These are phyloP conservation scores for Amblyjoppa proteus DNA, from an alignment of 2,888 invertebrate genomes.

Conservation along the genomic window DNA sequence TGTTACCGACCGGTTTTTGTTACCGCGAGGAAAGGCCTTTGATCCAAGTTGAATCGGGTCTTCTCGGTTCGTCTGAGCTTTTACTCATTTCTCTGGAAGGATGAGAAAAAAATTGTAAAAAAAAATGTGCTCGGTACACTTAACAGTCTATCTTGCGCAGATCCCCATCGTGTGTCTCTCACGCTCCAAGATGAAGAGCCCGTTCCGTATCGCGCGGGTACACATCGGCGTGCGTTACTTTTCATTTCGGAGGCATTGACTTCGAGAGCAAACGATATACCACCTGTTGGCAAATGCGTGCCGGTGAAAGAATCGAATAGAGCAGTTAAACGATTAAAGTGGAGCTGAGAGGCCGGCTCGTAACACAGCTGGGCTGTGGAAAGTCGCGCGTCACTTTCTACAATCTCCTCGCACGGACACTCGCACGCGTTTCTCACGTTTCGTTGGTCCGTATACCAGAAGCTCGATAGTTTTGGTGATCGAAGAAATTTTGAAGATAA, in stretches of 20 bases:
- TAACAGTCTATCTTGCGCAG: background rate
- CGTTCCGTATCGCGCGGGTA: background rate
- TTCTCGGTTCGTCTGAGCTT: background rate
- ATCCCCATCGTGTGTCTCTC: background rate
- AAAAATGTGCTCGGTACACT: background rate
- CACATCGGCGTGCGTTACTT: conserved; percentile 17
- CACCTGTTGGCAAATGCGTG: conserved; percentile 30
- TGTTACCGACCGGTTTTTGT: too few relatives aligned
- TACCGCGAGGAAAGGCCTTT: background rate
- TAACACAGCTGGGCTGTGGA: conserved; percentile 53
- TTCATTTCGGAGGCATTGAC: conserved; percentile 32
- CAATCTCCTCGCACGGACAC: conserved; percentile 51
- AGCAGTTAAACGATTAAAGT: conserved; percentile 26
- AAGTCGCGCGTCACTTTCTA: conserved; percentile 67
- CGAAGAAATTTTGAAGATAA: background rate
- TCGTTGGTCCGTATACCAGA: conserved; percentile 35
- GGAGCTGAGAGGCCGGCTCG: background rate
- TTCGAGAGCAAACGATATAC: conserved; percentile 21
- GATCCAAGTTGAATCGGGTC: background rate
- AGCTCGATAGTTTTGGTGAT: conserved; percentile 17
- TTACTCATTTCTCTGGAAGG: background rate
- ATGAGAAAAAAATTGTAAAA: background rate
- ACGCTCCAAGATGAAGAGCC: background rate
- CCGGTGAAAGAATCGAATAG: conserved; percentile 29
- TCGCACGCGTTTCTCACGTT: conserved; percentile 36